Evolutionary conservation across 2,797 vertebrate species (phyloP).

Genomic region (Poecilia picta): DNA sequence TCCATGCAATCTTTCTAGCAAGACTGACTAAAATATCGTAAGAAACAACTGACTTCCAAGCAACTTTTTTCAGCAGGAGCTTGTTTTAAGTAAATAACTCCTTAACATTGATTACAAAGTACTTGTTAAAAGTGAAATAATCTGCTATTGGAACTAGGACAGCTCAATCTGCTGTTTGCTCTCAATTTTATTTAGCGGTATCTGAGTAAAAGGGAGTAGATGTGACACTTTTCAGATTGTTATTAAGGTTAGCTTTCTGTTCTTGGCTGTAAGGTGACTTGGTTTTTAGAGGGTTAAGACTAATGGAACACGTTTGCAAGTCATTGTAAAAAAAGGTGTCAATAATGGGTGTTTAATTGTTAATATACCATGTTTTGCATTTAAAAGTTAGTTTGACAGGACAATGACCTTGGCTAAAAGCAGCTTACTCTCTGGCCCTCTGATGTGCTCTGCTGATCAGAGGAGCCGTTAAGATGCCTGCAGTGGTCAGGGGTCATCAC

Average conservation of each 20-base stretch:
- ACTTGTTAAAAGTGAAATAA: too few relatives aligned
- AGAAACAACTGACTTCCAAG: too few relatives aligned
- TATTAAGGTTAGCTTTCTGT: not conserved
- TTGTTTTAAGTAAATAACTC: too few relatives aligned
- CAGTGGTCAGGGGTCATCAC: slow-evolving; percentile 81
- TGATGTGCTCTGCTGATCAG: slow-evolving; percentile 77
- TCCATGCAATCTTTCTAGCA: too few relatives aligned
- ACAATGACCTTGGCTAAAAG: slow-evolving; percentile 79
- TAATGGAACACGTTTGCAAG: not conserved
- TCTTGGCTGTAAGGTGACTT: not conserved
- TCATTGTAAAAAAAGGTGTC: slow-evolving; percentile 1
- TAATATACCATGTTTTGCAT: not conserved
- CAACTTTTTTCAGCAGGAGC: too few relatives aligned
- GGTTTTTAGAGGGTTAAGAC: not conserved
- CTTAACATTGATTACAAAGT: too few relatives aligned
- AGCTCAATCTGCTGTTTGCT: not conserved
- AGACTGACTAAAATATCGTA: too few relatives aligned
- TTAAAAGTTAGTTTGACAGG: slow-evolving; percentile 43
- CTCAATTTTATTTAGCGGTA: not conserved
- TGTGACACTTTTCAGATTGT: not conserved
- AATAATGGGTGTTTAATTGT: not conserved
- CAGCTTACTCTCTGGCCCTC: slow-evolving; percentile 50
- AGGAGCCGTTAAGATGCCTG: slow-evolving; percentile 76
- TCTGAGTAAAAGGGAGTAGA: not conserved
- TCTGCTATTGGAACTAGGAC: too few relatives aligned